Percentiles rank a stretch among this genome's conserved stretches.
Conservation (phyloP, 2,888 invertebrate species). For the Zygothrica quintamaculata region DNA sequence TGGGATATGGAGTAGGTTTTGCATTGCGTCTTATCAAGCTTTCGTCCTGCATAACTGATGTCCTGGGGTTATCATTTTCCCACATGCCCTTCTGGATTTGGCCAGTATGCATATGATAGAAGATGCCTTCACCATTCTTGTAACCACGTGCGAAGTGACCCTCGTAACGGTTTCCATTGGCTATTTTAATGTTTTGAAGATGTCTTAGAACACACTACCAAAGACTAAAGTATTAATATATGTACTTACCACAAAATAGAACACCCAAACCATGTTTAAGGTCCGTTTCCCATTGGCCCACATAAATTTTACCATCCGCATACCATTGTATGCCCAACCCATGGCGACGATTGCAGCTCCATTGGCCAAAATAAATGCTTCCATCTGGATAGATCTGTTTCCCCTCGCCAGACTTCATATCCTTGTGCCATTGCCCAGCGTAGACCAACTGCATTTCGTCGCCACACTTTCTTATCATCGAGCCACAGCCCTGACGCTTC, state of each 20-base stretch:
- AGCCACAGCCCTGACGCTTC: slow-evolving; percentile 81
- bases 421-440: slow-evolving; percentile 80
- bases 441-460: slow-evolving; percentile 74
- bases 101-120: slow-evolving; percentile 81
- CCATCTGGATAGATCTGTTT: slow-evolving; percentile 81
- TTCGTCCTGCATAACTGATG: slow-evolving; percentile 81
- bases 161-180: slow-evolving; percentile 83
- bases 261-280: slow-evolving; percentile 81
- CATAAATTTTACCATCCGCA: slow-evolving; percentile 74
- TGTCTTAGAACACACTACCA: too few relatives aligned
- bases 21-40: slow-evolving; percentile 63
- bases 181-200: slow-evolving; percentile 44
- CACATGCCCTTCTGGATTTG: slow-evolving; percentile 84
- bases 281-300: slow-evolving; percentile 83
- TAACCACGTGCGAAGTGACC: slow-evolving; percentile 81
- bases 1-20: slow-evolving; percentile 72
- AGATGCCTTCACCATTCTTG: slow-evolving; percentile 83
- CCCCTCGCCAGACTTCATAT: slow-evolving; percentile 82
- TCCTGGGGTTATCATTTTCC: slow-evolving; percentile 76
- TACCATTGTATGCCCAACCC: slow-evolving; percentile 83
- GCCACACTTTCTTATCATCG: slow-evolving; percentile 72
- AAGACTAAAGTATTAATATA: not conserved
- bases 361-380: slow-evolving; percentile 79
- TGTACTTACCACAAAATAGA: slow-evolving; percentile 75
- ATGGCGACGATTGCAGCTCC: slow-evolving; percentile 78